These are phyloP conservation scores for Galagoides demidoff DNA, from an alignment of 2,797 vertebrate species.

Conservation along the genomic window DNA sequence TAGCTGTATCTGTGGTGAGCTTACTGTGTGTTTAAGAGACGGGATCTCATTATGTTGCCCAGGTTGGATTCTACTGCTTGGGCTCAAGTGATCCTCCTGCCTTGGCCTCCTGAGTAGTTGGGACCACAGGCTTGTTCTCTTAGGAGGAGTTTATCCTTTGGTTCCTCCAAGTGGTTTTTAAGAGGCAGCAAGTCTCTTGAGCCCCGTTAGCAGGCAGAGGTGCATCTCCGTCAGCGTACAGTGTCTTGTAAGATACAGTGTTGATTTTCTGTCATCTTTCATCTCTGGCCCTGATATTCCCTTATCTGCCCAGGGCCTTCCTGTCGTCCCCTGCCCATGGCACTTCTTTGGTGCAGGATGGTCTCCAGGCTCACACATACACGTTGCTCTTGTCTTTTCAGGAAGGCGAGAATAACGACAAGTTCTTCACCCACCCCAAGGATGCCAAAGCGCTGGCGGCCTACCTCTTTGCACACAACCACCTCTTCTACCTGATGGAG, in stretches of 20 bases:
- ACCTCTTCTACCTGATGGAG: constrained; percentile 98
- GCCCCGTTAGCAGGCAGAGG: neutral
- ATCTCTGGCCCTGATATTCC: fast-evolving
- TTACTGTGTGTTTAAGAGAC: neutral
- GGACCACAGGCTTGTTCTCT: neutral
- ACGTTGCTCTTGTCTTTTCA: constrained; percentile 76
- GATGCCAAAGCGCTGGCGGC: constrained; percentile 94
- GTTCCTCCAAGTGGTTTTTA: neutral
- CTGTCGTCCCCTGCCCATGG: fast-evolving
- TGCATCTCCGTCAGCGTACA: neutral
- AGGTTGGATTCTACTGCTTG: neutral
- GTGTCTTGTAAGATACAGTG: neutral
- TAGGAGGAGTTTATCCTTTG: neutral
- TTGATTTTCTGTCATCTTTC: fast-evolving
- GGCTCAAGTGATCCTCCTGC: neutral
- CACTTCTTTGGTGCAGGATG: fast-evolving
- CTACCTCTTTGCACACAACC: constrained; percentile 98
- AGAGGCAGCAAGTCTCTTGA: neutral
- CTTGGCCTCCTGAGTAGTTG: neutral
- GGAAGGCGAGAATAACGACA: constrained; percentile 99
- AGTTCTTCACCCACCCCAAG: constrained; percentile 98
- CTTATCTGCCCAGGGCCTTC: fast-evolving
- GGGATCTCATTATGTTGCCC: neutral
- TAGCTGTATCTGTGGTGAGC: neutral
- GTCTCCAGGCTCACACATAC: fast-evolving